Evolutionary conservation across 1,140 invertebrate genomes (phyloP).

Genomic region (Sesamia nonagrioides): DNA sequence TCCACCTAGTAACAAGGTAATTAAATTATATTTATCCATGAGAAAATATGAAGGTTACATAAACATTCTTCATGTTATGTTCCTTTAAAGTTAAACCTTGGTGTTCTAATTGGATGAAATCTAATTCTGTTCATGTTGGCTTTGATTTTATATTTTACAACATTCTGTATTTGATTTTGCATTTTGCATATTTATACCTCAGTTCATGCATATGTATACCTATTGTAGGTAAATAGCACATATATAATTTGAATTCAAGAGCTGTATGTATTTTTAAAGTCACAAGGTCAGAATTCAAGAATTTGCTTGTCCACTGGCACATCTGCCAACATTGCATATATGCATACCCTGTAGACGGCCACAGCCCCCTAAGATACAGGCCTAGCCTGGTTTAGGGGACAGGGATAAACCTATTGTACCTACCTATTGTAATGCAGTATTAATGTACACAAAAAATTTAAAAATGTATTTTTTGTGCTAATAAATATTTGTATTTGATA

Average conservation of each 20-base stretch:
- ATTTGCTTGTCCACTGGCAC: too few species aligned
- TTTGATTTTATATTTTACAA: not conserved
- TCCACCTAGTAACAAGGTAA: not conserved
- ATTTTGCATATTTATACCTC: not conserved
- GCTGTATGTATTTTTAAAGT: not conserved
- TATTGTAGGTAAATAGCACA: not conserved
- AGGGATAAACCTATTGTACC: too few species aligned
- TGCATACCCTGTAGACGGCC: too few species aligned
- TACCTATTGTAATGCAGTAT: too few species aligned
- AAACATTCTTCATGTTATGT: not conserved
- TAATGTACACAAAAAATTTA: too few species aligned
- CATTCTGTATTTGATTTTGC: too few species aligned
- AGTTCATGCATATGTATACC: not conserved
- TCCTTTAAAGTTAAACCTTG: not conserved
- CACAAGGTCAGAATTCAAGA: too few species aligned
- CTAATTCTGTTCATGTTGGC: not conserved
- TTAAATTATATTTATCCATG: constrained; percentile 25
- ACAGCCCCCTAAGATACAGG: too few species aligned
- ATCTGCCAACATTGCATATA: too few species aligned
- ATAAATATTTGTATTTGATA: too few species aligned
- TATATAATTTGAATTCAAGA: not conserved
- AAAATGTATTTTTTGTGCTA: too few species aligned
- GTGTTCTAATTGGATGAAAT: constrained; percentile 7
- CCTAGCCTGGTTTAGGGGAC: too few species aligned
- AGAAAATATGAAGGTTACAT: not conserved